Conservation (phyloP, 2,797 vertebrate genomes). For the Mormyrops attenuatus region DNA sequence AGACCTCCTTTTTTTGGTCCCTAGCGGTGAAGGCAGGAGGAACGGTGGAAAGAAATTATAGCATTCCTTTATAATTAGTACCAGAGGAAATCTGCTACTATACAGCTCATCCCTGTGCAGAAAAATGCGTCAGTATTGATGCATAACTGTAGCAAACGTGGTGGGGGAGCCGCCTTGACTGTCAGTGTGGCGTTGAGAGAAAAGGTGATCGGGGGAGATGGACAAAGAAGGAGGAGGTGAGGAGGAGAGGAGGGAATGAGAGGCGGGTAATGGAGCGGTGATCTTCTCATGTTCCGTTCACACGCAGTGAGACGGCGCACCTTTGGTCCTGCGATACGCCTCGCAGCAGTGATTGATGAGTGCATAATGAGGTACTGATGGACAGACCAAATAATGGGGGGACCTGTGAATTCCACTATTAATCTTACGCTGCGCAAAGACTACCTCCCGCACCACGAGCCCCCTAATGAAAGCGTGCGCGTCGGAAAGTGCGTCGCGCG, state of each 20-base stretch:
- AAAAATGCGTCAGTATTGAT: slow-evolving; percentile 17
- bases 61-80: slow-evolving; percentile 31
- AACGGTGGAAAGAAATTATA: neutral
- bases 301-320: slow-evolving; percentile 7
- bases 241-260: neutral
- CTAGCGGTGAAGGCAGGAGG: neutral
- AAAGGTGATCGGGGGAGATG: neutral
- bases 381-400: slow-evolving; percentile 49
- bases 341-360: slow-evolving; percentile 51
- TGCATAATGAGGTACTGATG: slow-evolving; percentile 50
- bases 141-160: slow-evolving; percentile 2
- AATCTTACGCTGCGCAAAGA: slow-evolving; percentile 51
- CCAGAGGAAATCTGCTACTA: slow-evolving; percentile 20
- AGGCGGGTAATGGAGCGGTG: slow-evolving; percentile 14
- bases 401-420: slow-evolving; percentile 49
- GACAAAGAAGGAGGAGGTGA: neutral
- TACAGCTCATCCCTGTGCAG: slow-evolving; percentile 5
- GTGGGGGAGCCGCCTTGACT: neutral
- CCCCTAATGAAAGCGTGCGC: neutral
- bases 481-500: neutral
- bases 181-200: slow-evolving; percentile 2
- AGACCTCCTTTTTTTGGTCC: slow-evolving; percentile 27
- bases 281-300: slow-evolving; percentile 22
- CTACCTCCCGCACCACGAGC: slow-evolving; percentile 39
- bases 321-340: slow-evolving; percentile 12